Evolutionary conservation across 2,113 vertebrate species (phyloP).

Genomic region (Axis porcinus): DNA sequence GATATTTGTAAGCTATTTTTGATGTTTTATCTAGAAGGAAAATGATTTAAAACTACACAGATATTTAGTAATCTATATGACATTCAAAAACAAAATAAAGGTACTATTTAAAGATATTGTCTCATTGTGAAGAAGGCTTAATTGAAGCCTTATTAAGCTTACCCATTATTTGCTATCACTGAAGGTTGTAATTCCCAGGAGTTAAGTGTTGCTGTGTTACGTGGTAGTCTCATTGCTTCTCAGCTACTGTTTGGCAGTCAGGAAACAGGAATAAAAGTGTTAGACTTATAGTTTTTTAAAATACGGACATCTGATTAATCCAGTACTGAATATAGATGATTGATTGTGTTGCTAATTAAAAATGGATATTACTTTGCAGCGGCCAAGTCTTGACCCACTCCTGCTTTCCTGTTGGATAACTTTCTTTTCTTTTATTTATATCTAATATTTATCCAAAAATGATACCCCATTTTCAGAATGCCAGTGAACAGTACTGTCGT

Average conservation of each 20-base stretch:
- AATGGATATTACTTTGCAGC: not conserved
- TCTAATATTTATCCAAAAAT: not conserved
- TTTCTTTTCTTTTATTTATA: not conserved
- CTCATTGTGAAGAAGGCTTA: slow-evolving; percentile 6
- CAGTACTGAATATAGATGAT: not conserved
- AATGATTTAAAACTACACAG: not conserved
- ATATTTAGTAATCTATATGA: not conserved
- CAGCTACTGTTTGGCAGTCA: slow-evolving; percentile 8
- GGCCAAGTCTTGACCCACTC: not conserved
- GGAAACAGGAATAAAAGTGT: not conserved
- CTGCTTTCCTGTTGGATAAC: not conserved
- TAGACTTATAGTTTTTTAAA: not conserved
- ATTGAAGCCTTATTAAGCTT: slow-evolving; percentile 17
- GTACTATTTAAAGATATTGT: not conserved
- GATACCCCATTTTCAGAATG: not conserved
- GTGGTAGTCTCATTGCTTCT: not conserved
- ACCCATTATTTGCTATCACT: not conserved
- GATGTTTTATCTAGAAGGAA: not conserved
- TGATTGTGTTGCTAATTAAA: not conserved
- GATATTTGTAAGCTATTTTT: slow-evolving; percentile 3
- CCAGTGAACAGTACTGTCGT: not conserved
- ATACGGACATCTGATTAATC: not conserved
- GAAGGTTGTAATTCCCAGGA: not conserved
- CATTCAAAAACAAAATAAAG: slow-evolving; percentile 26
- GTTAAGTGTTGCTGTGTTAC: not conserved